A percentile compares a stretch with the other conserved stretches of the same genome.
These are phyloP conservation scores for Epizoanthus fatuus DNA, from an alignment of 92 coral and sea anemone species.

Conservation along the genomic window DNA sequence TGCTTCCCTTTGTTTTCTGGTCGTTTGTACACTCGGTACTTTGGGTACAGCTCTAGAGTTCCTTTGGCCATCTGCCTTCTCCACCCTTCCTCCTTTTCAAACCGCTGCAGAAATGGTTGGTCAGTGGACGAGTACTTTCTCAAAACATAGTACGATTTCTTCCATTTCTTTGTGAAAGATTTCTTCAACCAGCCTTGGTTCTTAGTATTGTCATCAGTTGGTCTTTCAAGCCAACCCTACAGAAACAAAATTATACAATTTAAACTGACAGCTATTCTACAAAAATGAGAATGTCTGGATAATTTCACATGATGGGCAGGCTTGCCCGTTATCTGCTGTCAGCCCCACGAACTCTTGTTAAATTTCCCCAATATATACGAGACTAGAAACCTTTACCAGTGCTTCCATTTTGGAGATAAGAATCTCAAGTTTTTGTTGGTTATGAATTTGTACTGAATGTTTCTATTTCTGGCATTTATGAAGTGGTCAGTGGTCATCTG, in stretches of 20 bases:
- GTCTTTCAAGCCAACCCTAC: constrained; percentile 96
- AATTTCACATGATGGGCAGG: too few relatives aligned
- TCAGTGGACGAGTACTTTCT: constrained; percentile 87
- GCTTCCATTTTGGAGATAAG: too few relatives aligned
- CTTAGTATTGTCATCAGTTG: constrained; percentile 76
- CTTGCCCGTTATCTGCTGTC: too few relatives aligned
- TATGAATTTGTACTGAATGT: too few relatives aligned
- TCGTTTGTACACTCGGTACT: constrained; percentile 89
- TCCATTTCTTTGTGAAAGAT: constrained; percentile 92
- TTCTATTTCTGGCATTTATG: too few relatives aligned
- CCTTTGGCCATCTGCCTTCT: constrained; percentile 89
- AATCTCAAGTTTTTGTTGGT: too few relatives aligned
- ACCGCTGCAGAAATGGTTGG: constrained; percentile 96
- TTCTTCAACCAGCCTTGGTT: constrained; percentile 93
- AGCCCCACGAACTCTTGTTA: too few relatives aligned
- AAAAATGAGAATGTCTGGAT: too few relatives aligned
- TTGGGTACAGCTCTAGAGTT: constrained; percentile 89
- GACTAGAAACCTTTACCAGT: too few relatives aligned
- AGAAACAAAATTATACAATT: neutral
- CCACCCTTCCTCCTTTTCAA: constrained; percentile 97
- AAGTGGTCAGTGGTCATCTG: too few relatives aligned
- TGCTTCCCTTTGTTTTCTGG: constrained; percentile 83
- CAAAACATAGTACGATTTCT: constrained; percentile 87
- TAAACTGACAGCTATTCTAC: too few relatives aligned
- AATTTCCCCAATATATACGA: too few relatives aligned